A percentile compares a stretch with the other conserved stretches of the same genome.
Evolutionary conservation across 2,113 vertebrate species (phyloP).

Genomic region (Sapayoa aenigma): DNA sequence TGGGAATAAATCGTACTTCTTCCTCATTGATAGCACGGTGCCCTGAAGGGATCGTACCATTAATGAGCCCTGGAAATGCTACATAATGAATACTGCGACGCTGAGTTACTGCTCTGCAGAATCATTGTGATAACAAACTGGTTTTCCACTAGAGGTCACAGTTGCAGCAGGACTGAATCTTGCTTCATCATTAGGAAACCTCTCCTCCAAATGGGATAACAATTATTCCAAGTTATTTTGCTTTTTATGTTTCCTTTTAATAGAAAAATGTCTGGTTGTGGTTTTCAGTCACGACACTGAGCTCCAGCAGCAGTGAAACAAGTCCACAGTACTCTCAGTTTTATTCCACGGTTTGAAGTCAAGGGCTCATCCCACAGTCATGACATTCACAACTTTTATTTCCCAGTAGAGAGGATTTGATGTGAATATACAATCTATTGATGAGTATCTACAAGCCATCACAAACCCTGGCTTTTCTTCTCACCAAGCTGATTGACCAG

Average conservation of each 20-base stretch:
- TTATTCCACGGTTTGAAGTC: neutral
- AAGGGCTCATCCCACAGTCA: neutral
- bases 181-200: neutral
- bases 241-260: neutral
- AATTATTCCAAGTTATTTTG: neutral
- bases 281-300: neutral
- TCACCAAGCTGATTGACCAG: neutral
- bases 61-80: neutral
- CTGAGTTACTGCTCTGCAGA: neutral
- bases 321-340: neutral
- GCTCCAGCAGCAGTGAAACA: neutral
- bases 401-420: neutral
- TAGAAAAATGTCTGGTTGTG: neutral
- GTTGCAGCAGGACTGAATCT: constrained; percentile 26
- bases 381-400: neutral
- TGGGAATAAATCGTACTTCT: neutral
- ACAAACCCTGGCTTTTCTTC: neutral
- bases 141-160: constrained; percentile 71
- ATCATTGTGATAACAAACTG: neutral
- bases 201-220: neutral
- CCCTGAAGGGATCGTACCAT: neutral
- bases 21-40: neutral
- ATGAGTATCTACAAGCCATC: neutral
- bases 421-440: neutral
- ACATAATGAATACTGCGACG: neutral